Conservation (phyloP, 2,797 vertebrate genomes). For the Hozukius guyotensis region DNA sequence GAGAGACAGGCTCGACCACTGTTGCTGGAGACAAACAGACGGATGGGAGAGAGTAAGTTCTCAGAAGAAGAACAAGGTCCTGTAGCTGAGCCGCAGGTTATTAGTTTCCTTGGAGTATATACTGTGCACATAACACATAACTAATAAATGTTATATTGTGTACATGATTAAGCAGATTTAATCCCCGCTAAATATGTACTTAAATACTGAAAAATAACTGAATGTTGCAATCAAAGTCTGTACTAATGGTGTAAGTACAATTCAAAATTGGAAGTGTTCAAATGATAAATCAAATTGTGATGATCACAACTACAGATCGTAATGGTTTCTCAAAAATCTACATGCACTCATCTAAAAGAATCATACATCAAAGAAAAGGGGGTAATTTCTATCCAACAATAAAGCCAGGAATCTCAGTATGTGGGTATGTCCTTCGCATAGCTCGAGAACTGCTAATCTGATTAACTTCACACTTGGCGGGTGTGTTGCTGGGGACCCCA, state of each 20-base stretch:
- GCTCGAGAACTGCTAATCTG: too few relatives aligned
- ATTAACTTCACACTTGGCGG: too few relatives aligned
- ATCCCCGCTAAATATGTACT: background rate
- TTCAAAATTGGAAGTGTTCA: too few relatives aligned
- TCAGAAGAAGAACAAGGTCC: background rate
- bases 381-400: too few relatives aligned
- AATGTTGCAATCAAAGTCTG: too few relatives aligned
- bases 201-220: background rate
- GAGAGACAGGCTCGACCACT: slow-evolving; percentile 86
- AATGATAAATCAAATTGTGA: too few relatives aligned
- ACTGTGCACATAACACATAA: background rate
- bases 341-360: background rate
- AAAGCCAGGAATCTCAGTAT: too few relatives aligned
- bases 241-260: too few relatives aligned
- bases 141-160: background rate
- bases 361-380: background rate
- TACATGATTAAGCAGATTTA: background rate
- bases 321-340: background rate
- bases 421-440: too few relatives aligned
- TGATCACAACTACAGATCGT: background rate
- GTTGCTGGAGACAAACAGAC: slow-evolving; percentile 72
- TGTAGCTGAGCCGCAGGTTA: background rate
- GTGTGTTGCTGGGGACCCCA: too few relatives aligned
- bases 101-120: background rate
- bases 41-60: background rate